phyloP scores from a whole-genome alignment of 2,888 invertebrate genomes.

The Agriopis leucophaearia region DNA sequence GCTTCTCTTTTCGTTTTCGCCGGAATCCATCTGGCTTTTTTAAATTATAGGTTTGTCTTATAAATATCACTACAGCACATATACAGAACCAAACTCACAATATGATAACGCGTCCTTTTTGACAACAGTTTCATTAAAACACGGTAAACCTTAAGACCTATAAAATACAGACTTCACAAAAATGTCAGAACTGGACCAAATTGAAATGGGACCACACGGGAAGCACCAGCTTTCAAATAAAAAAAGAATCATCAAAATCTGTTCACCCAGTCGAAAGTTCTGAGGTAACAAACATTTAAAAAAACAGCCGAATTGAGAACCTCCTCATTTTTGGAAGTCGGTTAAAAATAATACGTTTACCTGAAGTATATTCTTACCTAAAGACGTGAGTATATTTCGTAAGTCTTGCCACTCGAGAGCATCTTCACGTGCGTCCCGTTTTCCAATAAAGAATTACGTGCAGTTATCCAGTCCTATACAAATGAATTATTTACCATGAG shows the following conservation, averaged over 20 bases:
- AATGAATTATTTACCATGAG: conserved; percentile 46
- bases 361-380: conserved; percentile 8
- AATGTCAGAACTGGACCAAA: no score
- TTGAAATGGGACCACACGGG: no score
- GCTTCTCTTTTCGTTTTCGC: no score
- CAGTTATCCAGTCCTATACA: conserved; percentile 36
- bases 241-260: no score
- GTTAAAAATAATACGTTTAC: conserved; percentile 11
- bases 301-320: no score
- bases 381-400: background rate
- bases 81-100: background rate
- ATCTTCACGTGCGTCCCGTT: background rate
- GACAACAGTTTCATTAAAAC: background rate
- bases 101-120: background rate
- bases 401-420: background rate
- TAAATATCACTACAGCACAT: background rate
- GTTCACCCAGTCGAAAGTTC: no score
- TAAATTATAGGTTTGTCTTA: no score
- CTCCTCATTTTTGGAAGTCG: no score
- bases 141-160: conserved; percentile 4
- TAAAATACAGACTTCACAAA: no score
- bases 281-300: no score
- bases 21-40: no score
- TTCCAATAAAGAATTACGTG: conserved; percentile 33
- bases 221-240: no score